Evolutionary conservation across 2,113 vertebrate species (phyloP).

Genomic region (Hiodon tergisus): DNA sequence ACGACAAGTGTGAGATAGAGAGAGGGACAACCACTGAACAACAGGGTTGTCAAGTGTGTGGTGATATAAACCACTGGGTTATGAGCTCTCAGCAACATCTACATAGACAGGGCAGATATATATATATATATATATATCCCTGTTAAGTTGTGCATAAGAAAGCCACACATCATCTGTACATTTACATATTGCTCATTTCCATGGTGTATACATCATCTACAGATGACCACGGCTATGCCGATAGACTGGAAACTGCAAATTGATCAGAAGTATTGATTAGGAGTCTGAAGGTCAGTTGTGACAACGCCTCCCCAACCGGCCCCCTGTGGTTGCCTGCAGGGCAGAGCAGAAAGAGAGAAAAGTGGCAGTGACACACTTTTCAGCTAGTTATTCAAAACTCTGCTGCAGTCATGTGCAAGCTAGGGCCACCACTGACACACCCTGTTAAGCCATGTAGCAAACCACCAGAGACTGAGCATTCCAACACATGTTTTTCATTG

Average conservation of each 20-base stretch:
- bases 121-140: neutral
- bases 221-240: neutral
- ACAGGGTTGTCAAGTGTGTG: neutral
- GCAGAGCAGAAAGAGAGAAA: neutral
- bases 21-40: neutral
- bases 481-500: no score
- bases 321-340: neutral
- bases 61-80: neutral
- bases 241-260: constrained; percentile 20
- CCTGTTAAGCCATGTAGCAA: no score
- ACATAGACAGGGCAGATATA: neutral
- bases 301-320: neutral
- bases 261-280: constrained; percentile 39
- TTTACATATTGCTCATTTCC: constrained; percentile 34
- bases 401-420: constrained; percentile 10
- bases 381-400: neutral
- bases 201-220: neutral
- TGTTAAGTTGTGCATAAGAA: neutral
- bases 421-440: neutral
- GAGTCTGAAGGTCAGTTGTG: constrained; percentile 42
- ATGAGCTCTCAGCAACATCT: neutral
- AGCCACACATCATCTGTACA: neutral
- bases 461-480: no score
- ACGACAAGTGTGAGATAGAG: neutral
- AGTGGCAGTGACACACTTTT: neutral